These are phyloP conservation scores for Axis porcinus DNA, from an alignment of 2,113 vertebrate genomes.

Conservation along the genomic window DNA sequence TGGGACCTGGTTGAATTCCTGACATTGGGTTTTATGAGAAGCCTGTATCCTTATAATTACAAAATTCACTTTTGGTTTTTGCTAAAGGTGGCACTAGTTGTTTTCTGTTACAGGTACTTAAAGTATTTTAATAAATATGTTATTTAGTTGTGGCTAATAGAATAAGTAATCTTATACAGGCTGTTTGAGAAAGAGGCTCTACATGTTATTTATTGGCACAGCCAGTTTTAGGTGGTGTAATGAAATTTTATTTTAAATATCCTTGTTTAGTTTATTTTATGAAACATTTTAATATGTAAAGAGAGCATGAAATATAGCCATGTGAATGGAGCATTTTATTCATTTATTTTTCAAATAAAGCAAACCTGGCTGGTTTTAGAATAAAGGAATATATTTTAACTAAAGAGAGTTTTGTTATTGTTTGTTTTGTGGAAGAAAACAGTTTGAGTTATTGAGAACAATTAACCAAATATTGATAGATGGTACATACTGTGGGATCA, in stretches of 20 bases:
- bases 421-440: background rate
- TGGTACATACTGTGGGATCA: background rate
- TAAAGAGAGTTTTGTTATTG: background rate
- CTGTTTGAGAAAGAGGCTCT: background rate
- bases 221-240: background rate
- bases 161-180: background rate
- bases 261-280: background rate
- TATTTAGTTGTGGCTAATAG: conserved; percentile 2
- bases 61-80: background rate
- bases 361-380: background rate
- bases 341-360: background rate
- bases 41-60: background rate
- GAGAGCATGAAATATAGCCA: background rate
- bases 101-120: background rate
- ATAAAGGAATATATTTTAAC: background rate
- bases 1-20: background rate
- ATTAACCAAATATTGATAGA: background rate
- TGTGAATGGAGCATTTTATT: background rate
- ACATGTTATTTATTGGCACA: background rate
- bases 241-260: conserved; percentile 30
- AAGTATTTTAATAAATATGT: background rate
- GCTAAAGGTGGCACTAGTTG: background rate
- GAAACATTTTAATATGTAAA: background rate
- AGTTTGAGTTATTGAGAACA: background rate
- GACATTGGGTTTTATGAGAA: background rate